Conservation (phyloP, 2,888 invertebrate genomes). For the Syrista parreyssii region DNA sequence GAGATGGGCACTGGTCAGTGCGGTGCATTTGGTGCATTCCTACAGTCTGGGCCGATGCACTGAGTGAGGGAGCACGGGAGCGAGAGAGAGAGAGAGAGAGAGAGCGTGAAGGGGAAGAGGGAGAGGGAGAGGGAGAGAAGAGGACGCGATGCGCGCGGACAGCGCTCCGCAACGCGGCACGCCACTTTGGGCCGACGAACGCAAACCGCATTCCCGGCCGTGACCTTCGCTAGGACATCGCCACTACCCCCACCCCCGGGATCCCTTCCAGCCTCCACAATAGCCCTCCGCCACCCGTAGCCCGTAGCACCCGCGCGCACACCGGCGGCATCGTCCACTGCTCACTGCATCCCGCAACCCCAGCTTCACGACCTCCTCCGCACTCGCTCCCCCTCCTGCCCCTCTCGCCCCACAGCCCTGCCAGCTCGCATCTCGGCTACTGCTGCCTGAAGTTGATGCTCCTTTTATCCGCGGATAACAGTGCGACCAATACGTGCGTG, state of each 20-base stretch:
- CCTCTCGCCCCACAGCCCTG: background rate
- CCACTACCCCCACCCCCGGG: constrained; percentile 58
- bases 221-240: constrained; percentile 67
- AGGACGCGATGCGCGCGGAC: background rate
- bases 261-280: constrained; percentile 12
- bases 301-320: constrained; percentile 15
- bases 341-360: background rate
- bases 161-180: constrained; percentile 49
- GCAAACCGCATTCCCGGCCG: constrained; percentile 66
- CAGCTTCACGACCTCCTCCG: background rate
- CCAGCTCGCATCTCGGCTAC: background rate
- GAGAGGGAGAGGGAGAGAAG: constrained; percentile 29
- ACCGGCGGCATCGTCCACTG: constrained; percentile 16
- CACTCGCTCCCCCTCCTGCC: constrained; percentile 13
- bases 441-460: no score
- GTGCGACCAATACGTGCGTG: no score
- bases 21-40: constrained; percentile 59
- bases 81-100: constrained; percentile 11
- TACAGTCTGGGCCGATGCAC: constrained; percentile 49
- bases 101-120: constrained; percentile 4
- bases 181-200: constrained; percentile 60
- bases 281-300: constrained; percentile 8
- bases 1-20: constrained; percentile 51
- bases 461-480: no score
- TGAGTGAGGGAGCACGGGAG: constrained; percentile 24